These are phyloP conservation scores for Brachionus manjavacas DNA, from an alignment of 1,140 invertebrate genomes.

Conservation along the genomic window DNA sequence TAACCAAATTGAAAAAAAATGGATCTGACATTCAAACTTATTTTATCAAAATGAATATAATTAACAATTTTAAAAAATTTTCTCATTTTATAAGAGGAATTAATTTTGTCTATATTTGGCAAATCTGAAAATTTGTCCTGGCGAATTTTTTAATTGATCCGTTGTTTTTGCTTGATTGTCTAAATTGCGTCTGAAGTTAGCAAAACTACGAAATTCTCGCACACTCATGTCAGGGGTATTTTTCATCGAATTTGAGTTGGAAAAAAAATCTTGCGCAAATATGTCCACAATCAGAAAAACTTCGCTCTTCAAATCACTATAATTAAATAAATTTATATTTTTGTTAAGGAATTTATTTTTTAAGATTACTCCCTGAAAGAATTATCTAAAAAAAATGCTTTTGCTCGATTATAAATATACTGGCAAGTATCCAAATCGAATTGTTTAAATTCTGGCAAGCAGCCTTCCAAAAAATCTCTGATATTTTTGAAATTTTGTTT, in stretches of 20 bases:
- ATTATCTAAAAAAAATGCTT: background rate
- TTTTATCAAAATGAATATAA: background rate
- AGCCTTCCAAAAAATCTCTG: background rate
- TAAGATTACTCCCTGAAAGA: background rate
- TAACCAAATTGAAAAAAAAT: background rate
- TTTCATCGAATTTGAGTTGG: background rate
- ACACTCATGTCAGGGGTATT: background rate
- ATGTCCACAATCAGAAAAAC: conserved; percentile 13
- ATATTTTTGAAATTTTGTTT: conserved; percentile 30
- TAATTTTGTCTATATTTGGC: background rate
- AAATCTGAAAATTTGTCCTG: background rate
- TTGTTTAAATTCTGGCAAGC: background rate
- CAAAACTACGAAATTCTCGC: background rate
- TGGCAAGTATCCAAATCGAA: background rate
- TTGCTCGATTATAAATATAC: conserved; percentile 8
- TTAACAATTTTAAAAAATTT: background rate
- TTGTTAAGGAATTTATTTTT: background rate
- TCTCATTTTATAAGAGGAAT: background rate
- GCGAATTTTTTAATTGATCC: background rate
- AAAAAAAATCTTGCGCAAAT: background rate
- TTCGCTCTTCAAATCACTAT: background rate
- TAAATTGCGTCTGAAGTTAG: background rate
- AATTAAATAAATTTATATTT: background rate
- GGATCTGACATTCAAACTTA: background rate
- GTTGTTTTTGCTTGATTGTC: background rate